These are phyloP conservation scores for Nasonia oneida DNA, from an alignment of 2,888 invertebrate genomes.

Conservation along the genomic window DNA sequence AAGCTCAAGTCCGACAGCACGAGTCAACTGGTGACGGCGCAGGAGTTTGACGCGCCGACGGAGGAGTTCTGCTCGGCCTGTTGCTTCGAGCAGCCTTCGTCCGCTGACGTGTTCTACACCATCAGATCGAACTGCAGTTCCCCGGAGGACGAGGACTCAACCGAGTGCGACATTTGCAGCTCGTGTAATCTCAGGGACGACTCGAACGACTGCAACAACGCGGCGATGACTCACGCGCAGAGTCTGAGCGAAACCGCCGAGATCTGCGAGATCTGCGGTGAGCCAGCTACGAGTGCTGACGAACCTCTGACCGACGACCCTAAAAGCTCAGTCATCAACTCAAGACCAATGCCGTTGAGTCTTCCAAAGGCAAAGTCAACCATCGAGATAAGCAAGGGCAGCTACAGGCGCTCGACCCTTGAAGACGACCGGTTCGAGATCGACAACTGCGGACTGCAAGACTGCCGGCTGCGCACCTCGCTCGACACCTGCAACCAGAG, in stretches of 20 bases:
- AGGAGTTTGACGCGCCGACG: conserved; percentile 68
- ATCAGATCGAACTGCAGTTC: conserved; percentile 74
- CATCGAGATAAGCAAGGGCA: conserved; percentile 58
- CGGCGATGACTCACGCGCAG: conserved; percentile 42
- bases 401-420: conserved; percentile 58
- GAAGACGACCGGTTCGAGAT: conserved; percentile 71
- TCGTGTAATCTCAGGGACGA: conserved; percentile 72
- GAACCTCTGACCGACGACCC: conserved; percentile 27
- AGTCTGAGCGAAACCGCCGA: conserved; percentile 69
- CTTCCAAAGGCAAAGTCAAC: conserved; percentile 66
- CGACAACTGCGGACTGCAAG: conserved; percentile 73
- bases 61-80: conserved; percentile 76
- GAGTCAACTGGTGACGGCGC: conserved; percentile 69
- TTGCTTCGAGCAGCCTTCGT: conserved; percentile 68
- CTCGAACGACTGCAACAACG: conserved; percentile 64
- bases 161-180: conserved; percentile 77
- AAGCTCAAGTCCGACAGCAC: conserved; percentile 69
- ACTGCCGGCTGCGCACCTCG: conserved; percentile 50
- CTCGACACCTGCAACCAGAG: conserved; percentile 28
- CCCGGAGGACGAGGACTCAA: conserved; percentile 74
- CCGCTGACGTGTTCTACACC: conserved; percentile 72
- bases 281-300: conserved; percentile 62
- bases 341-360: conserved; percentile 64
- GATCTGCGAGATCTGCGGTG: conserved; percentile 76
- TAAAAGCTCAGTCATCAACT: conserved; percentile 26